phyloP scores from a whole-genome alignment of 2,797 vertebrate genomes.

The Arctocebus calabarensis region DNA sequence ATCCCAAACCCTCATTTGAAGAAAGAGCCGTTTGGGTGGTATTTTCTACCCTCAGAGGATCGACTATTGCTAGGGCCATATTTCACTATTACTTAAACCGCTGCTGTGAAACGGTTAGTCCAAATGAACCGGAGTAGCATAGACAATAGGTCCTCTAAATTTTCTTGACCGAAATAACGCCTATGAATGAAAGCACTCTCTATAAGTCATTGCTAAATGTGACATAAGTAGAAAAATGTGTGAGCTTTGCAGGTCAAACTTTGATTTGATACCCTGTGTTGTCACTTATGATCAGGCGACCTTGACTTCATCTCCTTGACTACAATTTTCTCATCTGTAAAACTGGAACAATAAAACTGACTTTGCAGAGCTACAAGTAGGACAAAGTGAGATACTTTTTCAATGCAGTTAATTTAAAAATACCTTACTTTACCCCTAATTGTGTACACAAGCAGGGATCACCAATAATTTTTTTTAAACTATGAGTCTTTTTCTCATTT shows the following conservation, averaged over 20 bases:
- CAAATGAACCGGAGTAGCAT: conserved; percentile 41
- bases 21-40: conserved; percentile 64
- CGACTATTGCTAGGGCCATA: conserved; percentile 26
- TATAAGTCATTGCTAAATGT: conserved; percentile 34
- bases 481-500: neutral
- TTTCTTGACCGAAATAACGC: conserved; percentile 53
- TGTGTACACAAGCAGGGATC: neutral
- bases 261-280: neutral
- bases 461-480: neutral
- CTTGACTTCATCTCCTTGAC: neutral
- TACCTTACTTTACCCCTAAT: neutral
- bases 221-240: neutral
- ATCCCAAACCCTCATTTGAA: conserved; percentile 61
- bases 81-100: conserved; percentile 63
- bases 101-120: conserved; percentile 60
- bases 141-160: conserved; percentile 43
- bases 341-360: neutral
- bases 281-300: neutral
- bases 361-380: neutral
- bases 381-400: neutral
- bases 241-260: neutral
- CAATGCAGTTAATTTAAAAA: neutral
- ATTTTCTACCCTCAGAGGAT: conserved; percentile 62
- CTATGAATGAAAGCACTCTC: neutral
- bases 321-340: neutral